These are phyloP conservation scores for Meandrina meandrites DNA, from an alignment of 92 coral and sea anemone genomes.

Conservation along the genomic window DNA sequence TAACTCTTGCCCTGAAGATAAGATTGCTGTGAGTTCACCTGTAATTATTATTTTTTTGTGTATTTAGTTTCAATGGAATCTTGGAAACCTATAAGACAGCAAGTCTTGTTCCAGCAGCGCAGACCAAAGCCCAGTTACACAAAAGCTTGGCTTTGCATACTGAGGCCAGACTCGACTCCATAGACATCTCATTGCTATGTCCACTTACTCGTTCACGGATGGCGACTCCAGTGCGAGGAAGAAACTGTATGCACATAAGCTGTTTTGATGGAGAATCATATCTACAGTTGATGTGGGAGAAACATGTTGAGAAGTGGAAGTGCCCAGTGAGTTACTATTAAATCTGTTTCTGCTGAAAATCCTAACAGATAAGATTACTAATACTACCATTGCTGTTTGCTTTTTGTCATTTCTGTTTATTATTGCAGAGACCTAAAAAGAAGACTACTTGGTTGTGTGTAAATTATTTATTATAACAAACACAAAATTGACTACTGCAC, in stretches of 20 bases:
- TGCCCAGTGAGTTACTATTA: constrained; percentile 35
- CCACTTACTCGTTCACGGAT: constrained; percentile 40
- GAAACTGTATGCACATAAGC: constrained; percentile 25
- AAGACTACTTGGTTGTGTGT: too few species aligned
- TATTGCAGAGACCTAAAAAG: too few species aligned
- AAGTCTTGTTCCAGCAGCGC: constrained; percentile 22
- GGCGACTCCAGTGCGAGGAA: constrained; percentile 43
- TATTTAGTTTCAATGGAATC: background rate
- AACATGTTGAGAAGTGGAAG: constrained; percentile 37
- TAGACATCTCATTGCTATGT: constrained; percentile 37
- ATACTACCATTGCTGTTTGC: background rate
- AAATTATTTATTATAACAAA: too few species aligned
- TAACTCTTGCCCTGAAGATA: too few species aligned
- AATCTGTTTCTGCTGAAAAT: background rate
- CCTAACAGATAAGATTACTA: background rate
- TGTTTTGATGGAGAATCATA: constrained; percentile 51
- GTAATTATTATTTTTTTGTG: background rate
- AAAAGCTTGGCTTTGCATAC: constrained; percentile 21
- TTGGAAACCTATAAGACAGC: constrained; percentile 17
- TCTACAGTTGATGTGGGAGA: constrained; percentile 36
- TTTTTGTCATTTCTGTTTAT: background rate
- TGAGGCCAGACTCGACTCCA: constrained; percentile 32
- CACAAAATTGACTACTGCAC: too few species aligned
- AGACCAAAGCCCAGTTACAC: background rate
- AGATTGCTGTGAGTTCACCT: too few species aligned